These are phyloP conservation scores for Pangasius macronema DNA, from an alignment of 2,797 vertebrate species.

Conservation along the genomic window DNA sequence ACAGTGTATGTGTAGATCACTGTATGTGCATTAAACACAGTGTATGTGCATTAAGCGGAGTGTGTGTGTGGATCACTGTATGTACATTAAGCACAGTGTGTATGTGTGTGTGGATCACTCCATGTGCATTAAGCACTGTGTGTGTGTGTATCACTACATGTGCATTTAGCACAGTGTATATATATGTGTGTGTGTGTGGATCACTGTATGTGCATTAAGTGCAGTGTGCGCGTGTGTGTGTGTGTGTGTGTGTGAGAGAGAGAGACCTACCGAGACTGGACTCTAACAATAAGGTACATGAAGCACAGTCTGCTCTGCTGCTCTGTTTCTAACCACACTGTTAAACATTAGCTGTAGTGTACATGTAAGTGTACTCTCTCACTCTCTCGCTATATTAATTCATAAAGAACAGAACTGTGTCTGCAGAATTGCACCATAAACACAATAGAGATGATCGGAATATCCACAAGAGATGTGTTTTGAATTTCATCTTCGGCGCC, in stretches of 20 bases:
- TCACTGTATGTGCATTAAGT: too few relatives aligned
- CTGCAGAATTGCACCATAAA: not conserved
- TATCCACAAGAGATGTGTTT: not conserved
- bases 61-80: not conserved
- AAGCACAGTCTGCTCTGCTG: not conserved
- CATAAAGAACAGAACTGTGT: not conserved
- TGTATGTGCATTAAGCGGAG: not conserved
- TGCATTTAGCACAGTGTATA: not conserved
- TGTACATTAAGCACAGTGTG: not conserved
- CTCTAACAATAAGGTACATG: not conserved
- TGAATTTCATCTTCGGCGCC: slow-evolving; percentile 22
- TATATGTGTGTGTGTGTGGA: not conserved
- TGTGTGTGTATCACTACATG: not conserved
- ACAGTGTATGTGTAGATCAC: not conserved
- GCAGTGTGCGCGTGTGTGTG: not conserved
- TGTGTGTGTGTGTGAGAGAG: not conserved
- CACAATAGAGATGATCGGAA: not conserved
- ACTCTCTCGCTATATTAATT: not conserved
- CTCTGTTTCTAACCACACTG: not conserved
- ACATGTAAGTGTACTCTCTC: not conserved
- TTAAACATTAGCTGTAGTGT: not conserved
- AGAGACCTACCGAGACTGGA: not conserved
- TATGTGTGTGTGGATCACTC: not conserved
- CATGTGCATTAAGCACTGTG: not conserved
- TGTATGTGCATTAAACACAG: not conserved